phyloP scores from a whole-genome alignment of 2,797 vertebrate genomes.

The Hylomyscus alleni region DNA sequence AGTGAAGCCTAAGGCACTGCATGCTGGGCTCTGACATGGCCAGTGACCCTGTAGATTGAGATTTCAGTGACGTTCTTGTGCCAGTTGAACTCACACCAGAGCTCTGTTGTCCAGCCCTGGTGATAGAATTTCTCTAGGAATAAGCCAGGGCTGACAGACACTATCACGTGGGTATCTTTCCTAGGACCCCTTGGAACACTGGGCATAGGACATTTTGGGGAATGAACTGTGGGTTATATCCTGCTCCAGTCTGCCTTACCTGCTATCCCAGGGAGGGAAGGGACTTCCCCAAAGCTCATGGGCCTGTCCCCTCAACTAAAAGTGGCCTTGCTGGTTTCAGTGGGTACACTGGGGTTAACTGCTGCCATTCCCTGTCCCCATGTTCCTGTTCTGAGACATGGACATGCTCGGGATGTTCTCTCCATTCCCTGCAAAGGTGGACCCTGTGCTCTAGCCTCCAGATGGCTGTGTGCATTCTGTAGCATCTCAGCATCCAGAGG shows the following conservation, averaged over 20 bases:
- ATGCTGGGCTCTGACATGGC: not conserved
- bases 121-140: not conserved
- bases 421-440: not conserved
- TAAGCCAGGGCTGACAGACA: not conserved
- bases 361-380: slow-evolving; percentile 27
- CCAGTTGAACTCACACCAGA: not conserved
- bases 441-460: not conserved
- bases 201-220: not conserved
- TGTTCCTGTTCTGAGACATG: not conserved
- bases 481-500: not conserved
- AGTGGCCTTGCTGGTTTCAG: not conserved
- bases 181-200: not conserved
- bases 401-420: not conserved
- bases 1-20: not conserved
- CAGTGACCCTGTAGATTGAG: not conserved
- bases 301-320: not conserved
- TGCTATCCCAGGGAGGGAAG: not conserved
- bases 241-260: not conserved
- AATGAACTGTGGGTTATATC: not conserved
- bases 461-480: not conserved
- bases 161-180: not conserved
- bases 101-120: not conserved
- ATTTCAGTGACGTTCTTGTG: not conserved
- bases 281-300: slow-evolving; percentile 28
- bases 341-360: not conserved